Evolutionary conservation across 1,140 invertebrate genomes (phyloP).

Genomic region (Potamilus streckersoni): DNA sequence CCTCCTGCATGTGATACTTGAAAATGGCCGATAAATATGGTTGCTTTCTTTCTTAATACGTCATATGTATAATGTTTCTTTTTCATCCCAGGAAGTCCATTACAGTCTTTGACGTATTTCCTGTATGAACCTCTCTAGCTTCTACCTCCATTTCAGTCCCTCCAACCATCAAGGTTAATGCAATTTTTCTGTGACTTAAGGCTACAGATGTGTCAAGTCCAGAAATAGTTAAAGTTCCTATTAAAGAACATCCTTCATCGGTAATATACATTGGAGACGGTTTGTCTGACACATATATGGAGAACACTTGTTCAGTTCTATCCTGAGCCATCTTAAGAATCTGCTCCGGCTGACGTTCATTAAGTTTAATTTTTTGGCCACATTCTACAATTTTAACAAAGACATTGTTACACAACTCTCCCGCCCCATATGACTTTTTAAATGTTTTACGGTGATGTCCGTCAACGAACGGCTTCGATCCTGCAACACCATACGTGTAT

Average conservation of each 20-base stretch:
- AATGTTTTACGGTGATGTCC: neutral
- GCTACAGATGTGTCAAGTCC: conserved; percentile 26
- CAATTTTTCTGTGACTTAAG: conserved; percentile 3
- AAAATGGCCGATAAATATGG: too few relatives aligned
- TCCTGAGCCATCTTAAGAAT: conserved; percentile 29
- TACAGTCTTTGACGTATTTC: neutral
- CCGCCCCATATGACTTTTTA: conserved; percentile 8
- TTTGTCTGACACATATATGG: conserved; percentile 25
- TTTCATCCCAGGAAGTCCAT: conserved; percentile 12
- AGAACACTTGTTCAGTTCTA: conserved; percentile 16
- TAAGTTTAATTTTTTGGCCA: conserved; percentile 19
- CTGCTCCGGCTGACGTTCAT: conserved; percentile 8
- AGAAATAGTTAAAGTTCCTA: conserved; percentile 27
- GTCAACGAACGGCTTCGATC: neutral
- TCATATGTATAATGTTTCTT: too few relatives aligned
- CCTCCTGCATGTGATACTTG: too few relatives aligned
- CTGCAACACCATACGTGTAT: conserved; percentile 2
- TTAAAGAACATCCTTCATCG: too few relatives aligned
- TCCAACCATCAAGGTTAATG: conserved; percentile 29
- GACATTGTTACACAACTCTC: conserved; percentile 26
- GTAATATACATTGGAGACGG: too few relatives aligned
- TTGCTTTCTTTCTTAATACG: too few relatives aligned
- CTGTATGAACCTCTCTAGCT: conserved; percentile 23
- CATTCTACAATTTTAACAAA: conserved; percentile 33
- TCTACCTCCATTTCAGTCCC: conserved; percentile 38